Percentiles rank a stretch among this genome's conserved stretches.
Conservation (phyloP, 2,888 invertebrate genomes). For the Aquatica leii region DNA sequence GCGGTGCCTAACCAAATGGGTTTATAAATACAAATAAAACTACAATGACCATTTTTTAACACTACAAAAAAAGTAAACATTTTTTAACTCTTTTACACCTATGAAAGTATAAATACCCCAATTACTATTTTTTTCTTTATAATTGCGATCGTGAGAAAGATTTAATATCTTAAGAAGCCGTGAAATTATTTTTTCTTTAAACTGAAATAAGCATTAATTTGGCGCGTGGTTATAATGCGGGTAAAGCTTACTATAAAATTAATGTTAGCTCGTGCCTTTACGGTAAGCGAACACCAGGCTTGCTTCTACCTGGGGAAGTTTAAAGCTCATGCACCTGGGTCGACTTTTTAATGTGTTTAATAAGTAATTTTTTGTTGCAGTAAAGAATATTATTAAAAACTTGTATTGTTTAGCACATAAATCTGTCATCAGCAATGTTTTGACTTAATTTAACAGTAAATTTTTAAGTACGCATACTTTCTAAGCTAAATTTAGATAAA, state of each 20-base stretch:
- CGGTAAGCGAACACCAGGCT: conserved; percentile 33
- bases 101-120: too few relatives aligned
- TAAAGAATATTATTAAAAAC: too few relatives aligned
- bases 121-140: too few relatives aligned
- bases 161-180: conserved; percentile 4
- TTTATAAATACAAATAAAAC: conserved; percentile 3
- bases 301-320: conserved; percentile 25
- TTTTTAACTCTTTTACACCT: background rate
- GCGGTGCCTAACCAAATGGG: conserved; percentile 7
- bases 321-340: conserved; percentile 27
- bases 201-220: conserved; percentile 29
- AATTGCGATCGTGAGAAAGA: background rate
- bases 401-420: too few relatives aligned
- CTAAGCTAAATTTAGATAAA: too few relatives aligned
- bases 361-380: too few relatives aligned
- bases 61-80: too few relatives aligned
- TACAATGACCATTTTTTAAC: too few relatives aligned
- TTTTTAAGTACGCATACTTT: too few relatives aligned
- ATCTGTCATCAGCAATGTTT: too few relatives aligned
- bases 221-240: conserved; percentile 36
- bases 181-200: conserved; percentile 16
- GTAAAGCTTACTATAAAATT: conserved; percentile 31
- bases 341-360: conserved; percentile 5
- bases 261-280: conserved; percentile 37
- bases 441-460: too few relatives aligned